These are phyloP conservation scores for Diaperis boleti DNA, from an alignment of 2,888 invertebrate species.

Conservation along the genomic window DNA sequence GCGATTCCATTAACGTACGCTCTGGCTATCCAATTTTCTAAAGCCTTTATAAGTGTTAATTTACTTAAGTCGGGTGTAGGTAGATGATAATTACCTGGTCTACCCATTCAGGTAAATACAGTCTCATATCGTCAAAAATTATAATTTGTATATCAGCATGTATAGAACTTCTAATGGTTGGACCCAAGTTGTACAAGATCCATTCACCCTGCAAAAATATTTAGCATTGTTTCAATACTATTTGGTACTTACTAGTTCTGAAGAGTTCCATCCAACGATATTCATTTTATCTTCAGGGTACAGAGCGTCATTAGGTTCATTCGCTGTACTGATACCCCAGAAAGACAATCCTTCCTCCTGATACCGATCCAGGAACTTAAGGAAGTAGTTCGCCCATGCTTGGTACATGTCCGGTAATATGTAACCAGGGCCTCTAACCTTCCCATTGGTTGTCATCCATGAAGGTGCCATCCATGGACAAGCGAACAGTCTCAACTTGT, in stretches of 20 bases:
- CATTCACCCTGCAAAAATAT: slow-evolving; percentile 67
- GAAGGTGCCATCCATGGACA: slow-evolving; percentile 68
- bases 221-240: no score
- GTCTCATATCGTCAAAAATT: slow-evolving; percentile 75
- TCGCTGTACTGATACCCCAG: slow-evolving; percentile 90
- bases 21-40: slow-evolving; percentile 65
- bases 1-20: slow-evolving; percentile 81
- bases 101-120: slow-evolving; percentile 42
- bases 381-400: slow-evolving; percentile 83
- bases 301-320: slow-evolving; percentile 78
- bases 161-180: slow-evolving; percentile 72
- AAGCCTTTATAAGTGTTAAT: slow-evolving; percentile 39
- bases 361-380: slow-evolving; percentile 85
- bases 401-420: slow-evolving; percentile 80
- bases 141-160: slow-evolving; percentile 77
- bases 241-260: not conserved
- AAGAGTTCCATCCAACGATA: not conserved
- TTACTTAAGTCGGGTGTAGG: no score
- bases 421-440: no score
- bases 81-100: no score
- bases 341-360: slow-evolving; percentile 73
- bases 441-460: slow-evolving; percentile 68
- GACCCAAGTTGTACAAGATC: slow-evolving; percentile 80
- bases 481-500: slow-evolving; percentile 55
- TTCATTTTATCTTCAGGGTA: slow-evolving; percentile 39